Conservation (phyloP, 2,888 invertebrate genomes). For the Acrobeloides nanus region DNA sequence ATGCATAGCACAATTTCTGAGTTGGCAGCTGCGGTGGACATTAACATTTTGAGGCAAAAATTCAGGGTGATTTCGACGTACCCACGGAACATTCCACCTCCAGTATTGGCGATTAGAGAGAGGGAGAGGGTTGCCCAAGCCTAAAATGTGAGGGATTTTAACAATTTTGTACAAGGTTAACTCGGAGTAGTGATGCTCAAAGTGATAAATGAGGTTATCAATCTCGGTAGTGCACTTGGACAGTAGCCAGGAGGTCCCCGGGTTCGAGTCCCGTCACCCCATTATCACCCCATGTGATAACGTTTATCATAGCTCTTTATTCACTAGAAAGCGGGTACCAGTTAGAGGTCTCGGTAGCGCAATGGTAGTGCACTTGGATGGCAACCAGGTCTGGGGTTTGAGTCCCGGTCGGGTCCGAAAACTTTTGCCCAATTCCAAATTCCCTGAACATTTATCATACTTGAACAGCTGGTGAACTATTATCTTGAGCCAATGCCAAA, state of each 20-base stretch:
- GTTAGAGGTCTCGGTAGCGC: no score
- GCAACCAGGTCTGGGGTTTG: no score
- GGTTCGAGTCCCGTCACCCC: background rate
- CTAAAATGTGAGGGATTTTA: constrained; percentile 55
- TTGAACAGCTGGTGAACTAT: constrained; percentile 86
- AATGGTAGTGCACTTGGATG: no score
- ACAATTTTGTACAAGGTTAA: no score
- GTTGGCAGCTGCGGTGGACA: constrained; percentile 34
- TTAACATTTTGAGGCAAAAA: constrained; percentile 72
- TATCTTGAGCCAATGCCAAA: constrained; percentile 85
- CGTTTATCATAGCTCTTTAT: constrained; percentile 1
- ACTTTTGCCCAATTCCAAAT: no score
- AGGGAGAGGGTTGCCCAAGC: constrained; percentile 94
- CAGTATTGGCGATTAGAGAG: constrained; percentile 88
- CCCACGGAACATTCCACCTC: constrained; percentile 92
- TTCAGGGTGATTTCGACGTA: constrained; percentile 90
- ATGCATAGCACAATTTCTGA: constrained; percentile 45
- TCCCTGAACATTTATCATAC: no score
- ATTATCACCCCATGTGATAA: background rate
- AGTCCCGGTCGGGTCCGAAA: no score
- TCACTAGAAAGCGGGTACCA: no score
- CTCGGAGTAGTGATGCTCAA: no score
- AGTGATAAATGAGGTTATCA: background rate
- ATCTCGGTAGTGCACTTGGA: constrained; percentile 5
- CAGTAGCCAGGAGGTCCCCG: no score